These are phyloP conservation scores for Nemapogon koenigi DNA, from an alignment of 2,888 invertebrate genomes.

Conservation along the genomic window DNA sequence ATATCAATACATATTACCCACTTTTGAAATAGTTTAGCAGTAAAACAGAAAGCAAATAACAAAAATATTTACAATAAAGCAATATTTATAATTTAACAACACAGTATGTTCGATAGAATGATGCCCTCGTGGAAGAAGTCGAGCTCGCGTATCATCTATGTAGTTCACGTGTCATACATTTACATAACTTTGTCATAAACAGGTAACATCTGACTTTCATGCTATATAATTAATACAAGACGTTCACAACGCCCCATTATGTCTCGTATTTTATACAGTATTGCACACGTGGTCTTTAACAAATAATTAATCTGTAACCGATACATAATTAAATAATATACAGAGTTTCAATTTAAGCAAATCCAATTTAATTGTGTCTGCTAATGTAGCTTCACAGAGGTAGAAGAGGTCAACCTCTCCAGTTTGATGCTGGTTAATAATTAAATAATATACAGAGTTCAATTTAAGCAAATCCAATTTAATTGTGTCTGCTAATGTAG, in stretches of 20 bases:
- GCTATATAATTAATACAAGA: constrained; percentile 61
- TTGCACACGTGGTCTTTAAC: constrained; percentile 59
- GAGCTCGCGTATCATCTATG: constrained; percentile 10
- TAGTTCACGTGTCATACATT: constrained; percentile 34
- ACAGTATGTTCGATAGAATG: constrained; percentile 47
- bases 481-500: no score
- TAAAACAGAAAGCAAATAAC: constrained; percentile 28
- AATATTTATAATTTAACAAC: constrained; percentile 60
- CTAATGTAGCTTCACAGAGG: no score
- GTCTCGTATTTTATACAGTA: constrained; percentile 59
- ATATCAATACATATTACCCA: no score
- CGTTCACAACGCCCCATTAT: constrained; percentile 63
- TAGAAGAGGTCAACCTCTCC: no score
- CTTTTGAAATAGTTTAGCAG: no score
- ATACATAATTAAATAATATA: no score
- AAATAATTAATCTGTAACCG: no score
- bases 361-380: no score
- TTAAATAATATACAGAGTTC: no score
- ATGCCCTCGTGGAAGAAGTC: constrained; percentile 25
- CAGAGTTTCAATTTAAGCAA: no score
- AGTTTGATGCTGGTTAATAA: no score
- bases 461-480: no score
- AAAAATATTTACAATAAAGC: constrained; percentile 61
- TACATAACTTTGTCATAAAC: constrained; percentile 61
- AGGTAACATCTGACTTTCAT: constrained; percentile 65